These are phyloP conservation scores for Anadara kagoshimensis DNA, from an alignment of 1,140 invertebrate genomes.

Conservation along the genomic window DNA sequence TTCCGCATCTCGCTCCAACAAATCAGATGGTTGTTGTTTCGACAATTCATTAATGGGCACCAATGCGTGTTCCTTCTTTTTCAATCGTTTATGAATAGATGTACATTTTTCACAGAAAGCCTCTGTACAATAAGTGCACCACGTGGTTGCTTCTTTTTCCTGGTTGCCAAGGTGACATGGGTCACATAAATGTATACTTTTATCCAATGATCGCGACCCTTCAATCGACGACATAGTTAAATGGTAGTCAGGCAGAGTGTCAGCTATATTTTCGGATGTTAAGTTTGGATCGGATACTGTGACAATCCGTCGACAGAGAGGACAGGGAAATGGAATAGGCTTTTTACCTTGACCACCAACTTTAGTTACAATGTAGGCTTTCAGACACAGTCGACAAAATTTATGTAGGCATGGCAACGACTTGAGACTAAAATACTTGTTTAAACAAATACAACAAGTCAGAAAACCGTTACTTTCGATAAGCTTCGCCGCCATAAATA, in stretches of 20 bases:
- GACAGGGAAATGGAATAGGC: too few relatives aligned
- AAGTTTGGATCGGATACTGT: slow-evolving; percentile 27
- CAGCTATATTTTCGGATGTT: slow-evolving; percentile 36
- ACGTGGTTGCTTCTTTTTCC: slow-evolving; percentile 34
- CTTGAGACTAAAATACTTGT: slow-evolving; percentile 53
- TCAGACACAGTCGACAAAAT: slow-evolving; percentile 76
- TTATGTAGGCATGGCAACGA: slow-evolving; percentile 64
- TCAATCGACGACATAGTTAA: slow-evolving; percentile 48
- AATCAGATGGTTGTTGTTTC: slow-evolving; percentile 23
- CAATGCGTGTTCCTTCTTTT: slow-evolving; percentile 34
- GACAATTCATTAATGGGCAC: slow-evolving; percentile 37
- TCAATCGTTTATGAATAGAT: slow-evolving; percentile 39
- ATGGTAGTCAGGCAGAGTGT: slow-evolving; percentile 48
- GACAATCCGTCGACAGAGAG: slow-evolving; percentile 43
- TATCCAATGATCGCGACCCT: slow-evolving; percentile 26
- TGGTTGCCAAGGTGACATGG: slow-evolving; percentile 42
- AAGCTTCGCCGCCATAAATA: too few relatives aligned
- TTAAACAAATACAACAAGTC: too few relatives aligned
- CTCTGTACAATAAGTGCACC: slow-evolving; percentile 47
- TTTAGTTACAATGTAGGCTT: slow-evolving; percentile 80
- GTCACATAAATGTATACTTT: slow-evolving; percentile 41
- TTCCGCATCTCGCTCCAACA: slow-evolving; percentile 23
- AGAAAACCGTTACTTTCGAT: too few relatives aligned
- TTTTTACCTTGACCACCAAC: slow-evolving; percentile 30
- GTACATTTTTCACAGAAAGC: slow-evolving; percentile 42